phyloP scores from a whole-genome alignment of 2,888 invertebrate genomes.

The Microctonus hyperodae region DNA sequence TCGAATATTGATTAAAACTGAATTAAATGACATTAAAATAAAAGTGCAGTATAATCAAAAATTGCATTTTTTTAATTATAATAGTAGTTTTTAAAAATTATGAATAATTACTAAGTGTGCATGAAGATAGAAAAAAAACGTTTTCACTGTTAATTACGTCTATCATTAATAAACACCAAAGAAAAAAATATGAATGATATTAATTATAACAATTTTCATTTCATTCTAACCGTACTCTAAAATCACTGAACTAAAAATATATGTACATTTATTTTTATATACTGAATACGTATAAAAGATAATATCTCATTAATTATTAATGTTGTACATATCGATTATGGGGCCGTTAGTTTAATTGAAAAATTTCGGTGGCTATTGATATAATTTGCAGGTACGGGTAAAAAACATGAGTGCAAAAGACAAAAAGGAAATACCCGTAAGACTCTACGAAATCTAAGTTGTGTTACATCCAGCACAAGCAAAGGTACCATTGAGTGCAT shows the following conservation, averaged over 20 bases:
- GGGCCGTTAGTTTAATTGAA: conserved; percentile 18
- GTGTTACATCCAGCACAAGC: conserved; percentile 65
- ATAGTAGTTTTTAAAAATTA: not conserved
- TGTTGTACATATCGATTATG: conserved; percentile 25
- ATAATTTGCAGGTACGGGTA: conserved; percentile 63
- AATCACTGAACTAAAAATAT: not conserved
- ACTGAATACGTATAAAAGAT: not conserved
- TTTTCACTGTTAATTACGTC: no score
- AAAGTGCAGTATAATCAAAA: not conserved
- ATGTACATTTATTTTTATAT: not conserved
- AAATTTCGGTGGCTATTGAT: conserved; percentile 43
- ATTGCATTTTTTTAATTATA: not conserved
- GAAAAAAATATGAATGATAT: no score
- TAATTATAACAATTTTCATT: no score
- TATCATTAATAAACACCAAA: no score
- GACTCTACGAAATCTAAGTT: conserved; percentile 72
- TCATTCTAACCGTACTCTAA: not conserved
- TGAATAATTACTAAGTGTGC: not conserved
- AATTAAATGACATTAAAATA: not conserved
- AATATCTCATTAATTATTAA: conserved; percentile 10
- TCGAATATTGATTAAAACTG: not conserved
- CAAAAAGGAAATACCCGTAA: conserved; percentile 67
- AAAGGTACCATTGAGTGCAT: conserved; percentile 64
- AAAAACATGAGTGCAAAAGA: conserved; percentile 63
- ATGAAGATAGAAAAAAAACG: not conserved